A percentile compares a stretch with the other conserved stretches of the same genome.
These are phyloP conservation scores for Platichthys stellatus DNA, from an alignment of 2,113 vertebrate species.

Conservation along the genomic window DNA sequence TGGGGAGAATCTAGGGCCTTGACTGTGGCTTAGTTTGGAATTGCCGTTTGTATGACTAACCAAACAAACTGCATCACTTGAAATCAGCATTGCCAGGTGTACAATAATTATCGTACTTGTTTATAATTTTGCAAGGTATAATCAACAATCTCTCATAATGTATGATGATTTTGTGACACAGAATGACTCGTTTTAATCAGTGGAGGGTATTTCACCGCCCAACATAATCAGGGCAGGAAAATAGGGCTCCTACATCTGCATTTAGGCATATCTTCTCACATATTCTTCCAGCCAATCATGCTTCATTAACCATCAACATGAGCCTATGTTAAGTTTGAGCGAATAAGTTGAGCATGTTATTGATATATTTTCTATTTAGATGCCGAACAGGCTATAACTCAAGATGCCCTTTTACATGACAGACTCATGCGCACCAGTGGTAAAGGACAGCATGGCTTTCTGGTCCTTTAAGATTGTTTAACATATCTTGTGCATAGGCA, in stretches of 20 bases:
- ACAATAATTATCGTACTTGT: not conserved
- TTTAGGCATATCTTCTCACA: not conserved
- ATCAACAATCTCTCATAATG: not conserved
- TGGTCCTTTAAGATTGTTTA: constrained; percentile 85
- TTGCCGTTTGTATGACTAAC: too few relatives aligned
- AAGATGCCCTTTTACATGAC: constrained; percentile 79
- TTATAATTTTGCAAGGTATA: not conserved
- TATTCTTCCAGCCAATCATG: not conserved
- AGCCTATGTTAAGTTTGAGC: not conserved
- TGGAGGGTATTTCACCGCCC: not conserved
- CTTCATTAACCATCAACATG: not conserved
- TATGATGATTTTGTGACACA: not conserved
- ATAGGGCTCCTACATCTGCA: not conserved
- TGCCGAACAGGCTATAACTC: not conserved
- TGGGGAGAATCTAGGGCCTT: not conserved
- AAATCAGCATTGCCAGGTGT: not conserved
- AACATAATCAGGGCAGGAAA: not conserved
- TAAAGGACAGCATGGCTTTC: constrained; percentile 85
- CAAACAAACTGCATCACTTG: not conserved
- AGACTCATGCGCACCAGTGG: constrained; percentile 69
- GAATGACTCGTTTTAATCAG: not conserved
- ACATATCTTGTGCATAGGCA: constrained; percentile 70
- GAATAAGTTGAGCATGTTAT: not conserved
- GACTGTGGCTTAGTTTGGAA: constrained; percentile 15
- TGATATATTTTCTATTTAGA: not conserved